Conservation (phyloP, 2,888 invertebrate genomes). For the Allacma fusca region DNA sequence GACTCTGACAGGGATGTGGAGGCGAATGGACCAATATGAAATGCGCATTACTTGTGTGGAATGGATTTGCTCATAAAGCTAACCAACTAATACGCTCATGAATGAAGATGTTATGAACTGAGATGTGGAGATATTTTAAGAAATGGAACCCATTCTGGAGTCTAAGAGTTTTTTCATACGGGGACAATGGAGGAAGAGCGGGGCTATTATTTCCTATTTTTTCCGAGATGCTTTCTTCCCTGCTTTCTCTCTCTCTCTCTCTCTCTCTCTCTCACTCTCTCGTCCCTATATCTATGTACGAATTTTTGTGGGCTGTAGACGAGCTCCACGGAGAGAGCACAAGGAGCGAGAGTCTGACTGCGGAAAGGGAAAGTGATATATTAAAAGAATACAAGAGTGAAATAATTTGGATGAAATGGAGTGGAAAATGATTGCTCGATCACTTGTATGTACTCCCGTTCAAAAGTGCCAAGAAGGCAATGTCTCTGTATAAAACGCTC, state of each 20-base stretch:
- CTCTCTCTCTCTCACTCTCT: too few relatives aligned
- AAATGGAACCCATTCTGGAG: slow-evolving; percentile 43
- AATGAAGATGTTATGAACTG: slow-evolving; percentile 49
- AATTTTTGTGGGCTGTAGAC: neutral
- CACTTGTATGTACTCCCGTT: slow-evolving; percentile 43
- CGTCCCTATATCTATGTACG: neutral
- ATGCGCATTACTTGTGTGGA: slow-evolving; percentile 37
- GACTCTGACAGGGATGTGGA: neutral
- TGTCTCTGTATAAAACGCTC: neutral
- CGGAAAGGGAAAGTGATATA: slow-evolving; percentile 48
- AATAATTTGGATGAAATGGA: slow-evolving; percentile 56
- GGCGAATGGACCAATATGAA: slow-evolving; percentile 31
- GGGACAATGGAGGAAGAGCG: slow-evolving; percentile 45
- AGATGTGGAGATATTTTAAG: slow-evolving; percentile 51
- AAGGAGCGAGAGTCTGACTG: slow-evolving; percentile 7
- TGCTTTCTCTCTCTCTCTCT: neutral
- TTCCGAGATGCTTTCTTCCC: slow-evolving; percentile 28
- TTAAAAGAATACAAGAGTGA: slow-evolving; percentile 55
- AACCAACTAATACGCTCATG: slow-evolving; percentile 47
- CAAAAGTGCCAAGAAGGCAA: neutral
- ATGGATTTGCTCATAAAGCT: slow-evolving; percentile 45
- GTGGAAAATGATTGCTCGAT: slow-evolving; percentile 56
- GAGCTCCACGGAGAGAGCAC: neutral
- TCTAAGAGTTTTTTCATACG: slow-evolving; percentile 6
- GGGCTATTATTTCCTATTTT: slow-evolving; percentile 48